A percentile compares a stretch with the other conserved stretches of the same genome.
These are phyloP conservation scores for Dicranocentrus wangi DNA, from an alignment of 2,888 invertebrate species.

Conservation along the genomic window DNA sequence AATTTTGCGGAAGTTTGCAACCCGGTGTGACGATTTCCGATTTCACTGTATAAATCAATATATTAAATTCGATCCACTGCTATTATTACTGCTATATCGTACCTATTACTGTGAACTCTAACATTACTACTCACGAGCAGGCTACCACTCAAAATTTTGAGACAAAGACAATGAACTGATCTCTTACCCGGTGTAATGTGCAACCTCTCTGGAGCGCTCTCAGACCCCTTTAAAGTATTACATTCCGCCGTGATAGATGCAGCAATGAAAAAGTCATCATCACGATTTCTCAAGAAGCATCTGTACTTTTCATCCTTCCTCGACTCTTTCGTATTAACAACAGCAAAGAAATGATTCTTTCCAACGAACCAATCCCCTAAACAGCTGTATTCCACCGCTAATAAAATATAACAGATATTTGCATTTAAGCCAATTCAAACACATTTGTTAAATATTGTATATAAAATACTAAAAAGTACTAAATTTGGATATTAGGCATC, in stretches of 20 bases:
- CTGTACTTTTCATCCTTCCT: conserved; percentile 95
- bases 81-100: background rate
- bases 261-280: conserved; percentile 92
- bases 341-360: conserved; percentile 96
- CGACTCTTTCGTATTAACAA: conserved; percentile 97
- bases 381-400: conserved; percentile 92
- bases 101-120: background rate
- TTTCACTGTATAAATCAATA: conserved; percentile 77
- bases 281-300: conserved; percentile 94
- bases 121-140: background rate
- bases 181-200: conserved; percentile 85
- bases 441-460: no score
- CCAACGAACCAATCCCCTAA: conserved; percentile 96
- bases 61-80: background rate
- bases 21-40: conserved; percentile 92
- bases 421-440: no score
- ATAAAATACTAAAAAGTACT: no score
- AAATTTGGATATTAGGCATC: background rate
- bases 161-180: background rate
- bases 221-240: conserved; percentile 91
- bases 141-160: background rate
- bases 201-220: conserved; percentile 92
- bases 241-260: conserved; percentile 96
- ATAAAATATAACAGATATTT: background rate
- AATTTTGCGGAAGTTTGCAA: conserved; percentile 93